Conservation (phyloP, 1,140 invertebrate genomes). For the Pomacea maculata region DNA sequence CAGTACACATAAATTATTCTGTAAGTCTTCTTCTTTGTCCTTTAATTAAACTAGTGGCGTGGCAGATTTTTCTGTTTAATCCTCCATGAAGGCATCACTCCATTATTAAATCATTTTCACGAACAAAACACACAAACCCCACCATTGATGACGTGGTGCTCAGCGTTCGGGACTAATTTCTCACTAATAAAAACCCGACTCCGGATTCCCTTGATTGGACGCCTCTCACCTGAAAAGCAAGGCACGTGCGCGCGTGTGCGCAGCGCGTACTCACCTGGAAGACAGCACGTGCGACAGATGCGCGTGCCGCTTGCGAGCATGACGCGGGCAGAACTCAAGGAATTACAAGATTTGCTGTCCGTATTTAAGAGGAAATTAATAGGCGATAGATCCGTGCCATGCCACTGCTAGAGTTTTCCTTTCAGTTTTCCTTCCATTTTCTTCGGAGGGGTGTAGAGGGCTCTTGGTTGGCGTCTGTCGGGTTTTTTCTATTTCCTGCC, state of each 20-base stretch:
- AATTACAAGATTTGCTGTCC: conserved; percentile 11
- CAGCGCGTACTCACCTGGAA: conserved; percentile 1
- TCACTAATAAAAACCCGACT: background rate
- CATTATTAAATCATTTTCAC: background rate
- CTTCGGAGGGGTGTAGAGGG: background rate
- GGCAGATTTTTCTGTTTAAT: background rate
- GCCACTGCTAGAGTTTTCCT: background rate
- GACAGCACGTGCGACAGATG: conserved; percentile 4
- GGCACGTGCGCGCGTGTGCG: background rate
- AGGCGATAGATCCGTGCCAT: conserved; percentile 5
- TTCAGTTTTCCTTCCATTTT: conserved; percentile 5
- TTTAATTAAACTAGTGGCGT: background rate
- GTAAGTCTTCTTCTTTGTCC: no score
- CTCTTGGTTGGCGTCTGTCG: background rate
- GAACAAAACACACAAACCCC: conserved; percentile 1
- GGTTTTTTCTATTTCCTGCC: background rate
- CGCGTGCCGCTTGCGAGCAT: background rate
- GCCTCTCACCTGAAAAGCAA: conserved; percentile 4
- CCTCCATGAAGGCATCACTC: background rate
- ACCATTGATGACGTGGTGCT: background rate
- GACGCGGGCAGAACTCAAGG: background rate
- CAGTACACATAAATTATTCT: no score
- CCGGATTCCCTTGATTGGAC: conserved; percentile 10
- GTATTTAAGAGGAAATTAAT: conserved; percentile 13
- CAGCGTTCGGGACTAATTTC: background rate